A percentile compares a stretch with the other conserved stretches of the same genome.
Conservation (phyloP, 2,888 invertebrate species). For the Gryllus longicercus region DNA sequence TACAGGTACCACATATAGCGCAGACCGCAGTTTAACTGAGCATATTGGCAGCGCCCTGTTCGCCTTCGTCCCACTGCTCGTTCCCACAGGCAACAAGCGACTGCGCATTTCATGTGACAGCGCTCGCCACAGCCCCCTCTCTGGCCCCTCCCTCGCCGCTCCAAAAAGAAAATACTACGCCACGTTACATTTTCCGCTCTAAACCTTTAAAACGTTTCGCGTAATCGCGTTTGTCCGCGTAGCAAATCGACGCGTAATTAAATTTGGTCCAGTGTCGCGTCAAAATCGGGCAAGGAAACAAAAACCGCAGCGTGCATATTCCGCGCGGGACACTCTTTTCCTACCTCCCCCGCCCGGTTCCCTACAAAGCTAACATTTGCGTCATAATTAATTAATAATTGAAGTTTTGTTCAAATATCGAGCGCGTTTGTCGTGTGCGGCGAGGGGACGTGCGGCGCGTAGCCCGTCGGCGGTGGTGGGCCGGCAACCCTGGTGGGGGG, state of each 20-base stretch:
- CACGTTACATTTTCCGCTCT: too few relatives aligned
- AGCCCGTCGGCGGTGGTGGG: background rate
- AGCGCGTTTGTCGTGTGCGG: background rate
- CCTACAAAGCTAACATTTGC: background rate
- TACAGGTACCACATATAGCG: too few relatives aligned
- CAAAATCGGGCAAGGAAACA: background rate
- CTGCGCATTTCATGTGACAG: too few relatives aligned
- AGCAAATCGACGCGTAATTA: background rate
- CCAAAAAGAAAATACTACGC: too few relatives aligned
- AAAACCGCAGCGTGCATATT: background rate
- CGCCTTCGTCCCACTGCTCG: too few relatives aligned
- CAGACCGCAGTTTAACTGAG: too few relatives aligned
- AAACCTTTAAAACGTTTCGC: background rate
- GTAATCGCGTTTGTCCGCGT: background rate
- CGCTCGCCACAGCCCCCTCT: too few relatives aligned
- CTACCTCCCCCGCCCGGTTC: background rate
- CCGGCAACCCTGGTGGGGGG: background rate
- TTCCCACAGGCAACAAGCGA: too few relatives aligned
- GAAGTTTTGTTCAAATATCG: constrained; percentile 17
- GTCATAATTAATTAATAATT: constrained; percentile 17
- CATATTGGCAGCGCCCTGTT: too few relatives aligned
- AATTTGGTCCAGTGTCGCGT: background rate
- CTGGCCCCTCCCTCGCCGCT: too few relatives aligned
- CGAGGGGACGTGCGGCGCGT: background rate
- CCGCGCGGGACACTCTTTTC: background rate